phyloP scores from a whole-genome alignment of 2,888 invertebrate genomes.

The Gasteruption jaculator region DNA sequence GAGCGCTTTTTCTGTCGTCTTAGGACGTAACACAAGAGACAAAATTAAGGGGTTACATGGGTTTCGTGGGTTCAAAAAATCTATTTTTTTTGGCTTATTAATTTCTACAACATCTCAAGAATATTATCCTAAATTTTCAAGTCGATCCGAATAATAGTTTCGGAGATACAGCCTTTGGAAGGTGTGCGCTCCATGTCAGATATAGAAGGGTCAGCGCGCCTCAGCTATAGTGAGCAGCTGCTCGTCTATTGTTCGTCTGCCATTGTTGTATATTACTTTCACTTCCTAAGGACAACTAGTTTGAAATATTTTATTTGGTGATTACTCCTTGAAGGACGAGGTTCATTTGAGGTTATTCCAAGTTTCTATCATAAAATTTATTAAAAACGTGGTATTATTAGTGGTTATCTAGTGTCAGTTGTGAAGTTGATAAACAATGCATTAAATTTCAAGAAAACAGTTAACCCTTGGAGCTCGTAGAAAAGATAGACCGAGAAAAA shows the following conservation, averaged over 20 bases:
- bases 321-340: conserved; percentile 21
- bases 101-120: conserved; percentile 20
- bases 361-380: no score
- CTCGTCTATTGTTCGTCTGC: conserved; percentile 23
- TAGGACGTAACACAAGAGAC: no score
- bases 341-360: conserved; percentile 24
- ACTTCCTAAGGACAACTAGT: no score
- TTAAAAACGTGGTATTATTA: no score
- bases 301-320: no score
- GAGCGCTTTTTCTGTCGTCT: no score
- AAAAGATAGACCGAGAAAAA: no score
- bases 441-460: no score
- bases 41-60: conserved; percentile 23
- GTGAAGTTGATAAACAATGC: no score
- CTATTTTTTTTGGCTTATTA: no score
- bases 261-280: conserved; percentile 18
- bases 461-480: no score
- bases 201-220: conserved; percentile 20
- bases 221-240: conserved; percentile 19
- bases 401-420: conserved; percentile 16
- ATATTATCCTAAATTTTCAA: conserved; percentile 21
- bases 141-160: conserved; percentile 21
- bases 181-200: conserved; percentile 18
- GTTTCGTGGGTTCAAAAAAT: conserved; percentile 18
- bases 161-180: conserved; percentile 21